Percentiles rank a stretch among this genome's conserved stretches.
phyloP scores from a whole-genome alignment of 2,888 invertebrate species.

The Pemphredon lugubris region DNA sequence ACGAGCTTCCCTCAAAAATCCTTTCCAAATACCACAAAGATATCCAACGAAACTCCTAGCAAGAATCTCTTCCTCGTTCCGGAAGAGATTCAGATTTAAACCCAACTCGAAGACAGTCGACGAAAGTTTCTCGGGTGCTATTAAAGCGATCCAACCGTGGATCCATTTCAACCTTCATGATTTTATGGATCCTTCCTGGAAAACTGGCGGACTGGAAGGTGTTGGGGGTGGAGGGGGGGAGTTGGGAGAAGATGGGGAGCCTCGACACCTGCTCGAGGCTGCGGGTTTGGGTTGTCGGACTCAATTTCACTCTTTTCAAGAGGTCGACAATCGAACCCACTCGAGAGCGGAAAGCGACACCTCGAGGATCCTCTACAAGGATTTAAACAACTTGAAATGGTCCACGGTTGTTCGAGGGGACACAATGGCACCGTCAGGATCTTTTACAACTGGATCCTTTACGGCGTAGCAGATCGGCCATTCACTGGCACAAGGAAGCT shows the following conservation, averaged over 20 bases:
- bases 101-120: too few species aligned
- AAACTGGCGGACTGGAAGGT: conserved; percentile 34
- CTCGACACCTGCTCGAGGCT: conserved; percentile 56
- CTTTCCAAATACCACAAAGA: too few species aligned
- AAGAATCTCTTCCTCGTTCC: too few species aligned
- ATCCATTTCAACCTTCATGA: conserved; percentile 51
- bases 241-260: conserved; percentile 14
- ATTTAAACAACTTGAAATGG: conserved; percentile 78
- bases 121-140: not conserved
- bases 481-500: conserved; percentile 28
- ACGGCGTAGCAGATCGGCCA: conserved; percentile 41
- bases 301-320: conserved; percentile 80
- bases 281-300: conserved; percentile 64
- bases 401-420: conserved; percentile 30
- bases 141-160: conserved; percentile 46
- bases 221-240: too few species aligned
- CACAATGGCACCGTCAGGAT: conserved; percentile 56
- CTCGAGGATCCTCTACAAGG: conserved; percentile 73
- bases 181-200: conserved; percentile 54
- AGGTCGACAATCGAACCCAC: conserved; percentile 77
- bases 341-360: conserved; percentile 77
- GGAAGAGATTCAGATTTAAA: too few species aligned
- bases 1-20: too few species aligned
- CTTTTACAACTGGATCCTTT: conserved; percentile 59
- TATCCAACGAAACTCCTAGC: too few species aligned